Evolutionary conservation across 2,113 vertebrate species (phyloP).

Genomic region (Gadus chalcogrammus): DNA sequence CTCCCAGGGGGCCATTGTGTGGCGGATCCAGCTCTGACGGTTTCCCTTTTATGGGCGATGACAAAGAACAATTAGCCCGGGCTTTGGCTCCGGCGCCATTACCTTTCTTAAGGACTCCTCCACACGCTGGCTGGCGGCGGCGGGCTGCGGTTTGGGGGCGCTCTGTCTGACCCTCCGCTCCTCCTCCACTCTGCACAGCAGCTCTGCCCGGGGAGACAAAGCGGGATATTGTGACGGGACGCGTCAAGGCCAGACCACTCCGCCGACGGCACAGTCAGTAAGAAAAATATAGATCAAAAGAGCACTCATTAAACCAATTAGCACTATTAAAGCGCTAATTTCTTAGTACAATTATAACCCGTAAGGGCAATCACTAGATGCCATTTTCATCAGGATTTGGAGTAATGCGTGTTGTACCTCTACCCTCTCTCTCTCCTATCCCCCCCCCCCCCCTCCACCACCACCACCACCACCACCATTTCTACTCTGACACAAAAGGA

Average conservation of each 20-base stretch:
- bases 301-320: slow-evolving; percentile 73
- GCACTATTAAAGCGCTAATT: slow-evolving; percentile 75
- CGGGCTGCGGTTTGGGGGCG: slow-evolving; percentile 72
- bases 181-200: slow-evolving; percentile 71
- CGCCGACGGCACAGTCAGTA: slow-evolving; percentile 51
- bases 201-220: slow-evolving; percentile 78
- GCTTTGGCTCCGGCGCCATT: slow-evolving; percentile 40
- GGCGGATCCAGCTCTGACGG: slow-evolving; percentile 33
- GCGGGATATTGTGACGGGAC: slow-evolving; percentile 65
- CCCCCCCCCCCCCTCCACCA: too few relatives aligned
- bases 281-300: slow-evolving; percentile 33
- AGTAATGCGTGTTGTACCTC: neutral
- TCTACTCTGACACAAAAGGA: too few relatives aligned
- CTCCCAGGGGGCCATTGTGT: too few relatives aligned
- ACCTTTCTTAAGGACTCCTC: slow-evolving; percentile 83
- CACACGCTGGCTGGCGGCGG: slow-evolving; percentile 67
- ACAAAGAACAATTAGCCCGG: slow-evolving; percentile 59
- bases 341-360: slow-evolving; percentile 31
- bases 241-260: slow-evolving; percentile 57
- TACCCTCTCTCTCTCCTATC: neutral
- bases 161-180: slow-evolving; percentile 75
- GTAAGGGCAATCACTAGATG: too few relatives aligned
- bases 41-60: slow-evolving; percentile 52
- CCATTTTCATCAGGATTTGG: too few relatives aligned
- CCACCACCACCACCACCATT: too few relatives aligned